Base-by-base conservation (phyloP, 1,140 invertebrate species). In the Holotrichia oblita region DNA sequence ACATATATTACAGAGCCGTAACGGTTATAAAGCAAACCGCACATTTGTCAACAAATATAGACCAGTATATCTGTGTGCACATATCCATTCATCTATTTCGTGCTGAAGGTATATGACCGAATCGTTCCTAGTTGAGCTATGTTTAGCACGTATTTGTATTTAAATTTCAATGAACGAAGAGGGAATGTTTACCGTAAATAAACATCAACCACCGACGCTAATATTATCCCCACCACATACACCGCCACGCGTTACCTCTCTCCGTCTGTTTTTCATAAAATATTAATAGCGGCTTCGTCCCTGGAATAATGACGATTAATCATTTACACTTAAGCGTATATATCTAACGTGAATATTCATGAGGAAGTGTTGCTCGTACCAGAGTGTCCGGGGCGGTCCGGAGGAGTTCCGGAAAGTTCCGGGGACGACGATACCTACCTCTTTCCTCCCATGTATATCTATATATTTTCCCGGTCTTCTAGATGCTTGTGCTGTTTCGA, bases 291-390 rank as follows among this genome's bases (percentile, higher is more conserved):
- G 81, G 73, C 20, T 69, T 22, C 61, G 75, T 79, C 80, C 81
- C 82, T 83, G 79, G 84, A 83, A 83, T 85, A 85, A 85, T 84
- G 84, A 84, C 81, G 83, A 85, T 85, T 85, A 85, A 85, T 85
- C 84, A 85, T 85, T 85, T 85, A 85, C 82, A 83, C 81, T 80
- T 78, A 77, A 77, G 72, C 79, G 81, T 81, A 80, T 81, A 72
- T 77, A 34, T 64, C 79, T 81, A 81, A 79, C 80, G 83, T 85
- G 84, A 84, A 85, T 85, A 85, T 85, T 85, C 84, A 85, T 85
- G 83, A 84, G 81, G 78, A 12, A 73, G 78, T 78, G 59, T 41
- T 64, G 77, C 61, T 24, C 27, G 61, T 40, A 34, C 41, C 77
- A 69, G 69, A 78, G 22, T 34, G 61, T 22, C 61, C 61, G 61